These are phyloP conservation scores for Drosophila cyrtoloma DNA, from an alignment of 2,888 invertebrate genomes.

Conservation along the genomic window DNA sequence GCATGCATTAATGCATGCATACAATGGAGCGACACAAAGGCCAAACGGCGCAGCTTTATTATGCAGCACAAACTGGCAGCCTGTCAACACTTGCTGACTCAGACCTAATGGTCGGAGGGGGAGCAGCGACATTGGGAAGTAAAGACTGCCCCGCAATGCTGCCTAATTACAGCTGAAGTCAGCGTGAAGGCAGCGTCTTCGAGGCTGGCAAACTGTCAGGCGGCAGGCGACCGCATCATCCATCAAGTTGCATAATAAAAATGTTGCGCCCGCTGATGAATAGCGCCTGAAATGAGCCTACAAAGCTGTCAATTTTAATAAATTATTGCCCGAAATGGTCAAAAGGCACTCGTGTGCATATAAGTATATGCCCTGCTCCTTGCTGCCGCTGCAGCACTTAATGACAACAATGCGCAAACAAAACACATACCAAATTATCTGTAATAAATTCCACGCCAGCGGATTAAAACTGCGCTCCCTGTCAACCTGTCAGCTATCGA, in stretches of 20 bases:
- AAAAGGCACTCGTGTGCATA: constrained; percentile 30
- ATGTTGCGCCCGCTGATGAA: constrained; percentile 81
- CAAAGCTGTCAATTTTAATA: constrained; percentile 84
- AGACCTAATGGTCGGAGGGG: constrained; percentile 21
- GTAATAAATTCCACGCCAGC: constrained; percentile 69
- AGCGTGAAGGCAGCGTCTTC: constrained; percentile 46
- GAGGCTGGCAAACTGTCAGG: constrained; percentile 61
- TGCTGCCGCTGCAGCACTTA: constrained; percentile 60
- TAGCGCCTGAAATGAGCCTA: constrained; percentile 84
- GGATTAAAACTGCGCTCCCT: constrained; percentile 56
- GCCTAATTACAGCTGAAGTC: constrained; percentile 75
- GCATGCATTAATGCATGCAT: constrained; percentile 11
- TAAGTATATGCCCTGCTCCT: constrained; percentile 12
- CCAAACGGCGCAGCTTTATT: constrained; percentile 67
- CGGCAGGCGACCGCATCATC: constrained; percentile 80
- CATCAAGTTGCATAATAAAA: constrained; percentile 84
- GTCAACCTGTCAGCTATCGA: constrained; percentile 69
- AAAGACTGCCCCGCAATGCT: constrained; percentile 49
- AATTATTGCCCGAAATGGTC: constrained; percentile 77
- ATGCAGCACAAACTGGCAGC: constrained; percentile 67
- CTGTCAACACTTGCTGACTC: constrained; percentile 75
- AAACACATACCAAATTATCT: constrained; percentile 77
- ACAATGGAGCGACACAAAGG: constrained; percentile 39
- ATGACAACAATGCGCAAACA: constrained; percentile 79
- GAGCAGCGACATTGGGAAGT: constrained; percentile 3